Base-by-base conservation (phyloP, 2,797 vertebrate species). In the Erethizon dorsatum region DNA sequence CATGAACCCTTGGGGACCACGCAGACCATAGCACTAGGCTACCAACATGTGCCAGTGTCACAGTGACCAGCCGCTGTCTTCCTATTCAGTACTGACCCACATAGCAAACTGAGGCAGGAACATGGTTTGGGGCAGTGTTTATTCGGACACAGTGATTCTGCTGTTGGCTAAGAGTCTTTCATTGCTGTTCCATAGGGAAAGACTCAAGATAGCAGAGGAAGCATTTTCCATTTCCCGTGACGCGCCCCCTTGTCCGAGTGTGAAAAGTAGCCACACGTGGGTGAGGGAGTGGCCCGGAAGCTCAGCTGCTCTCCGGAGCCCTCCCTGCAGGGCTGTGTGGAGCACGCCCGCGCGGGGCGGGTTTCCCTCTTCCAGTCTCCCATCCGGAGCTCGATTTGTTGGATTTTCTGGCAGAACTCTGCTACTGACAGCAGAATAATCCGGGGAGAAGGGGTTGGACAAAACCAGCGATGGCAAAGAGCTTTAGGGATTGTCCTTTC, bases 221-320 rank as follows among this genome's bases (percentile, higher is more conserved):
- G 14, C 87, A 65, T n/a, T 65, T 54, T 92, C 33, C 54, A 78
- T 78, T 94, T 92, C 24, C 50, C 26, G 15, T 82, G n/a, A 93
- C 47, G 5, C 20, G 45, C 77, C 18, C n/a, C 47, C 28, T 6
- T 83, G 54, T 75, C 0, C 2, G 41, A 90, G 15, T 28, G 28
- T 79, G 63, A 41, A 57, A 18, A 84, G 7, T 54, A 54, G 31
- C 33, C n/a, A 3, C 0, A 0, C 20, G 13, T 17, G 75, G 33
- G 31, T 45, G 33, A 26, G 31, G 52, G 28, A 18, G 4, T 31
- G 47, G 28, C 41, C 33, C 9, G 15, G 69, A 56, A 73, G 94
- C 75, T 90, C 45, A 45, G 54, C 79, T 75, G 45, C 92, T 75
- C 95, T 24, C n/a, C 61, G 45, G 61, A 90, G 47, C 82, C n/a